These are phyloP conservation scores for Xenentodon cancila DNA, from an alignment of 2,797 vertebrate species.

Conservation along the genomic window DNA sequence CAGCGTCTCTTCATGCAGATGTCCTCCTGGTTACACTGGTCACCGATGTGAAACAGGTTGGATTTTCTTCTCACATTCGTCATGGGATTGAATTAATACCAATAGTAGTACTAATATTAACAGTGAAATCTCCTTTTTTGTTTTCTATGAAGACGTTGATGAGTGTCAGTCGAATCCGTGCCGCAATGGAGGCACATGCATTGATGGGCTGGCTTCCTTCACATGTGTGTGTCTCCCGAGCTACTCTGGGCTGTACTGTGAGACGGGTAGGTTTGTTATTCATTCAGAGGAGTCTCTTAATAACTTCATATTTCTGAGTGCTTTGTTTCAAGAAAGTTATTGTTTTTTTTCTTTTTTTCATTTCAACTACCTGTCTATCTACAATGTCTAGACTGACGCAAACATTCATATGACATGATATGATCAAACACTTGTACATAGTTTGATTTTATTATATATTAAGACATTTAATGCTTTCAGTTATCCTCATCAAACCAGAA, in stretches of 20 bases:
- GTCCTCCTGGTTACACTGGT: constrained; percentile 91
- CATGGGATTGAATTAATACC: neutral
- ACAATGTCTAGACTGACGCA: neutral
- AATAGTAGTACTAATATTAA: too few species aligned
- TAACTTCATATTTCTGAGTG: neutral
- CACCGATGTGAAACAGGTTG: constrained; percentile 94
- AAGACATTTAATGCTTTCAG: constrained; percentile 2
- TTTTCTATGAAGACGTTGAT: constrained; percentile 86
- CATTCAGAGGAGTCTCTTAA: constrained; percentile 7
- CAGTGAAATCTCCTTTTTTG: neutral
- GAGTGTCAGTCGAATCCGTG: constrained; percentile 97
- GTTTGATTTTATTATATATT: too few species aligned
- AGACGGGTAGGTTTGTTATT: constrained; percentile 86
- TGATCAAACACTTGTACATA: neutral
- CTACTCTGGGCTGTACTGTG: constrained; percentile 91
- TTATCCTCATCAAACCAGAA: constrained; percentile 2
- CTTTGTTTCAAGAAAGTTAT: constrained; percentile 15
- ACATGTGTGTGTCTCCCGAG: constrained; percentile 94
- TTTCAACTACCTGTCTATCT: neutral
- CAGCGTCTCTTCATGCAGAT: constrained; percentile 85
- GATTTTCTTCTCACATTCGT: neutral
- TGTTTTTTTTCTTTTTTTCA: neutral
- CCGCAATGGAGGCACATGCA: constrained; percentile 93
- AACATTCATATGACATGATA: constrained; percentile 6
- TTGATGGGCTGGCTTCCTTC: constrained; percentile 90